Evolutionary conservation across 2,888 invertebrate species (phyloP), one percentile per base, ranked within the genome.

Genomic region (Oegoconia quadripuncta): DNA sequence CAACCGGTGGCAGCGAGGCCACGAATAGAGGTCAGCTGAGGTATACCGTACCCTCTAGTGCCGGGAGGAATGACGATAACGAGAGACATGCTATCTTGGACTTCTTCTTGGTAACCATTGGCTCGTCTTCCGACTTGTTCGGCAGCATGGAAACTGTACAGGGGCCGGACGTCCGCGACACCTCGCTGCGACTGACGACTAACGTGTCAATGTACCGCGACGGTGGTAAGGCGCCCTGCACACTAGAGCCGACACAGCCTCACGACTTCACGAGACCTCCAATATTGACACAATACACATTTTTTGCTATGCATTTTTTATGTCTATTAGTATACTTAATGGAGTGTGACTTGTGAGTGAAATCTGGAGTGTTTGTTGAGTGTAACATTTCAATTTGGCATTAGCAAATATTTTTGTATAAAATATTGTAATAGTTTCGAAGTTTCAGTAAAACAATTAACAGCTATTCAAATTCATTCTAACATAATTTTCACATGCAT

Each of bases 71-170:
- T 42, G 86, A 76, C 12, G 84, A 77, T 48, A 87, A 64, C 46
- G 87, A 86, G 44, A 87, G 72, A 59, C 87, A 87, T 71, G 87
- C 83, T 76, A 87, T 84, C 74, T 83, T 86, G 37, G 77, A 80
- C 59, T 84, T 84, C 80, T 86, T 87, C 74, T 87, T 87, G 65
- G 79, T 72, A 47, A 86, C 84, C 81, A 84, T 82, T 37, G 76
- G 66, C 49, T 83, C 84, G 68, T 79, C 78, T 48, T 79, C 80
- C 30, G 76, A 59, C 57, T 80, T 81, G 56, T 63, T 79, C 56
- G 82, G 80, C 64, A 86, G 80, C 84, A 84, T 83, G 68, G 57
- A 64, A 60, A 63, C 65, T 58, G 52, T 53, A 55, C 44, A 1
- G 55, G 52, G 63, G 59, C 71, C 78, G 80, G 78, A 78, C 79